phyloP scores from a whole-genome alignment of 2,113 vertebrate species.

The Tympanuchus pallidicinctus region DNA sequence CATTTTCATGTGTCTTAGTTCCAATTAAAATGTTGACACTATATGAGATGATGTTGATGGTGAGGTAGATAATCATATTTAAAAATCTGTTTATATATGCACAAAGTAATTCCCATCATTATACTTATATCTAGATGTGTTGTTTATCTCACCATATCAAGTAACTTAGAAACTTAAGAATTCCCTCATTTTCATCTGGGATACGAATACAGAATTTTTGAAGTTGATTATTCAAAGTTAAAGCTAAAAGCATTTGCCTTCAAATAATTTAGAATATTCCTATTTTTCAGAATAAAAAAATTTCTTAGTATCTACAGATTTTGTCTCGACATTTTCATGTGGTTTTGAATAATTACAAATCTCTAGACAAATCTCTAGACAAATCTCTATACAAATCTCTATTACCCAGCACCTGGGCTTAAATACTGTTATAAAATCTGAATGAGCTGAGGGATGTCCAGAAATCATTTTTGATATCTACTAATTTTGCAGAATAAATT shows the following conservation, averaged over 20 bases:
- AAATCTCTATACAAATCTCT: neutral
- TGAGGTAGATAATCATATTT: neutral
- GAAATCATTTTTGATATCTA: neutral
- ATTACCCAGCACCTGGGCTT: neutral
- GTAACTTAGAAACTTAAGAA: neutral
- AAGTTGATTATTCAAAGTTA: neutral
- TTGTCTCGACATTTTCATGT: neutral
- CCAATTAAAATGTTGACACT: slow-evolving; percentile 66
- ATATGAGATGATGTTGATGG: neutral
- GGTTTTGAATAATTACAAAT: neutral
- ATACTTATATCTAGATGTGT: neutral
- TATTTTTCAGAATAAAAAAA: neutral
- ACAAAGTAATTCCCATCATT: neutral
- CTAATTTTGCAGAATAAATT: neutral
- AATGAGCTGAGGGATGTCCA: neutral
- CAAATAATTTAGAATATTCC: neutral
- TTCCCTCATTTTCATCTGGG: neutral
- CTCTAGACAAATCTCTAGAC: neutral
- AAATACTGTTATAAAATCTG: neutral
- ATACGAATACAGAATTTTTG: neutral
- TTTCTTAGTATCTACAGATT: neutral
- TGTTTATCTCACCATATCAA: neutral
- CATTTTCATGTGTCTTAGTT: slow-evolving; percentile 56
- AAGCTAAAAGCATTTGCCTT: neutral
- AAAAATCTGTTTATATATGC: neutral